Evolutionary conservation across 2,113 vertebrate species (phyloP).

Genomic region (Tringa solitaria): DNA sequence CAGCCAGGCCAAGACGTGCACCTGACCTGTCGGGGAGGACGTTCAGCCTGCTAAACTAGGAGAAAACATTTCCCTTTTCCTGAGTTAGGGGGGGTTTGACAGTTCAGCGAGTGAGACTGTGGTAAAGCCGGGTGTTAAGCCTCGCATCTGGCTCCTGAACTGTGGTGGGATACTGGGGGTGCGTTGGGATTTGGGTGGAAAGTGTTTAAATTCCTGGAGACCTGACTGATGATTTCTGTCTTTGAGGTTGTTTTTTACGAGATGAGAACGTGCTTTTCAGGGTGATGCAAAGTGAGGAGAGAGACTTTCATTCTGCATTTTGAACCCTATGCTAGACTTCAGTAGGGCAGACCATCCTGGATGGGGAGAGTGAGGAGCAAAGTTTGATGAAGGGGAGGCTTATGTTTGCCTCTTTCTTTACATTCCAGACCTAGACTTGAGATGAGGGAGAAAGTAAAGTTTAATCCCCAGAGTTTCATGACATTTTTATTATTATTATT

Average conservation of each 20-base stretch:
- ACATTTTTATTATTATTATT: neutral
- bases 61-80: neutral
- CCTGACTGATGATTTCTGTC: neutral
- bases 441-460: neutral
- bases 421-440: neutral
- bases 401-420: neutral
- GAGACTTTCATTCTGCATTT: neutral
- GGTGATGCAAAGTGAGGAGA: neutral
- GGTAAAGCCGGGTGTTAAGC: neutral
- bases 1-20: rapidly evolving
- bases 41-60: neutral
- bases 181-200: neutral
- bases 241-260: neutral
- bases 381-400: neutral
- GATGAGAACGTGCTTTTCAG: neutral
- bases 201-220: neutral
- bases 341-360: neutral
- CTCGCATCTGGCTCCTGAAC: neutral
- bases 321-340: neutral
- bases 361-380: neutral
- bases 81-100: neutral
- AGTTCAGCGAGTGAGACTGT: rapidly evolving
- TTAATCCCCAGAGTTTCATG: neutral
- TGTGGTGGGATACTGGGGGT: neutral
- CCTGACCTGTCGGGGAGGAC: neutral